These are phyloP conservation scores for Rhinopomastus cyanomelas DNA, from an alignment of 2,113 vertebrate species.

Conservation along the genomic window DNA sequence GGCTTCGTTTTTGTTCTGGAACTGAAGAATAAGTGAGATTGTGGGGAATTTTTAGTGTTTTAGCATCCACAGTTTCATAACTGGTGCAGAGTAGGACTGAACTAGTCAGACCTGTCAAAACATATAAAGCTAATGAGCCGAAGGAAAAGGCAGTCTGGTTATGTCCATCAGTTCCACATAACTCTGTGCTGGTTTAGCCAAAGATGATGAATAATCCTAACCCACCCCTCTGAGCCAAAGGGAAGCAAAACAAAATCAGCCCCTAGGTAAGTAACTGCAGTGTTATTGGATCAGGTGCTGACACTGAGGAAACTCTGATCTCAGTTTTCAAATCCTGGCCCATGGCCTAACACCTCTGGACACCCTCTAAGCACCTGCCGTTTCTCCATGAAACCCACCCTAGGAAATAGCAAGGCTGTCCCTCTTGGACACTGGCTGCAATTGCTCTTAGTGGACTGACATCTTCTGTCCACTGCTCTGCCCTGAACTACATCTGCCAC, in stretches of 20 bases:
- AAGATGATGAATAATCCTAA: neutral
- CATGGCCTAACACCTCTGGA: neutral
- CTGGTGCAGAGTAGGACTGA: neutral
- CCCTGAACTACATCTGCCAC: neutral
- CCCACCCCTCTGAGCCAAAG: slow-evolving; percentile 29
- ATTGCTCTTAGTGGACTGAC: neutral
- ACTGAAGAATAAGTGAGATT: neutral
- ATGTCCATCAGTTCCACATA: slow-evolving; percentile 33
- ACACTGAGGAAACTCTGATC: neutral
- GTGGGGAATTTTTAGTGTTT: neutral
- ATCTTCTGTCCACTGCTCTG: neutral
- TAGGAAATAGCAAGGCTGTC: neutral
- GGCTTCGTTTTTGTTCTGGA: neutral
- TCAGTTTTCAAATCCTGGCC: neutral
- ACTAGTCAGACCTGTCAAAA: neutral
- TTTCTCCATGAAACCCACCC: neutral
- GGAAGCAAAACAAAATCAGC: neutral
- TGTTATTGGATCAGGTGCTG: neutral
- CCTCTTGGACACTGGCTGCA: neutral
- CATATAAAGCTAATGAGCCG: neutral
- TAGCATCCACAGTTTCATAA: neutral
- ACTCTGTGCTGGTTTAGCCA: neutral
- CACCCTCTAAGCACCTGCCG: neutral
- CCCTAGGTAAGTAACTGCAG: neutral
- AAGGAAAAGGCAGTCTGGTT: neutral